Conservation (phyloP, 1,140 invertebrate genomes). For the Anoplolepis gracilipes region DNA sequence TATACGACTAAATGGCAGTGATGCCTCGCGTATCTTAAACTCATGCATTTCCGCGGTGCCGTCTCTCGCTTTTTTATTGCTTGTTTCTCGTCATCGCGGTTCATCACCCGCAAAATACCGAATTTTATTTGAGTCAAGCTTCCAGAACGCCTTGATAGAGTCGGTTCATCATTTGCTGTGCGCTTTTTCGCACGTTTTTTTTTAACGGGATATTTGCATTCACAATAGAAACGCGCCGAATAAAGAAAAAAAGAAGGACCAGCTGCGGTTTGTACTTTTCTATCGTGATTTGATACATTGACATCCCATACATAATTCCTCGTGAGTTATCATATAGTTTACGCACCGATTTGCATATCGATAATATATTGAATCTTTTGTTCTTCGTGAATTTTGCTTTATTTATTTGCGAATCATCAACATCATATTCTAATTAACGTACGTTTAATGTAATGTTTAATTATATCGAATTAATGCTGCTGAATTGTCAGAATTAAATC, state of each 20-base stretch:
- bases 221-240: neutral
- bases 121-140: constrained; percentile 55
- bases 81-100: no score
- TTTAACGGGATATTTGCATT: constrained; percentile 56
- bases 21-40: neutral
- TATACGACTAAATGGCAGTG: neutral
- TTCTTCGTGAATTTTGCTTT: neutral
- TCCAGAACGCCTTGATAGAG: constrained; percentile 3
- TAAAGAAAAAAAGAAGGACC: neutral
- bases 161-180: constrained; percentile 56
- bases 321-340: constrained; percentile 5
- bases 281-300: constrained; percentile 21
- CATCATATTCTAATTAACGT: neutral
- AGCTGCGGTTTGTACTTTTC: constrained; percentile 25
- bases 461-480: neutral
- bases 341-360: neutral
- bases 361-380: no score
- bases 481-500: neutral
- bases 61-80: no score
- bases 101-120: constrained; percentile 25
- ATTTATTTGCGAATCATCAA: neutral
- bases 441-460: neutral
- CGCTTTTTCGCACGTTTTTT: neutral
- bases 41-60: no score
- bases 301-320: constrained; percentile 1